phyloP scores from a whole-genome alignment of 2,888 invertebrate genomes.

The Conops quadrifasciatus region DNA sequence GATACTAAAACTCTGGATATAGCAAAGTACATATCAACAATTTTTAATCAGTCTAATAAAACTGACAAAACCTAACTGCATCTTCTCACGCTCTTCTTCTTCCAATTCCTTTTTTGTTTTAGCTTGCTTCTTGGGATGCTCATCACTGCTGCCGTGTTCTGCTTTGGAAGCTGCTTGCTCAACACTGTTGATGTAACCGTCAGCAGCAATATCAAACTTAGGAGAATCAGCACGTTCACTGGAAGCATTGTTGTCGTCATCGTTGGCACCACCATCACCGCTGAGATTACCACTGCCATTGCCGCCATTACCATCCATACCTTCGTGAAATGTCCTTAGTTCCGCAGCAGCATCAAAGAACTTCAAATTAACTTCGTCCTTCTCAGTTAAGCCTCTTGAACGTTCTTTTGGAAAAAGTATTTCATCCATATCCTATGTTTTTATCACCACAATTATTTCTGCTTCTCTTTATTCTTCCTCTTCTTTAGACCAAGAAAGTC shows the following conservation, averaged over 20 bases:
- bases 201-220: constrained; percentile 47
- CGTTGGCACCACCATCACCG: constrained; percentile 16
- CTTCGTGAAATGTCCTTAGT: constrained; percentile 20
- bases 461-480: no score
- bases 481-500: no score
- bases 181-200: constrained; percentile 35
- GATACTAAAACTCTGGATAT: constrained; percentile 87
- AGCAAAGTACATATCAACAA: background rate
- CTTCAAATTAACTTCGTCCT: constrained; percentile 55
- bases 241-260: constrained; percentile 33
- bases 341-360: constrained; percentile 50
- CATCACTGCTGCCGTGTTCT: constrained; percentile 26
- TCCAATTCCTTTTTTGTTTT: constrained; percentile 85
- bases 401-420: constrained; percentile 51
- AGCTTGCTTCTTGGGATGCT: constrained; percentile 68
- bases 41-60: background rate
- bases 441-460: background rate
- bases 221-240: constrained; percentile 27
- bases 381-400: constrained; percentile 45
- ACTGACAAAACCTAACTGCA: constrained; percentile 79
- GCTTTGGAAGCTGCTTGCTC: constrained; percentile 1
- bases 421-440: constrained; percentile 52
- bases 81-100: constrained; percentile 93
- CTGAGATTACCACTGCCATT: constrained; percentile 39
- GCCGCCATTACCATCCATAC: constrained; percentile 28